Evolutionary conservation across 2,888 invertebrate species (phyloP).

Genomic region (Celastrina argiolus): DNA sequence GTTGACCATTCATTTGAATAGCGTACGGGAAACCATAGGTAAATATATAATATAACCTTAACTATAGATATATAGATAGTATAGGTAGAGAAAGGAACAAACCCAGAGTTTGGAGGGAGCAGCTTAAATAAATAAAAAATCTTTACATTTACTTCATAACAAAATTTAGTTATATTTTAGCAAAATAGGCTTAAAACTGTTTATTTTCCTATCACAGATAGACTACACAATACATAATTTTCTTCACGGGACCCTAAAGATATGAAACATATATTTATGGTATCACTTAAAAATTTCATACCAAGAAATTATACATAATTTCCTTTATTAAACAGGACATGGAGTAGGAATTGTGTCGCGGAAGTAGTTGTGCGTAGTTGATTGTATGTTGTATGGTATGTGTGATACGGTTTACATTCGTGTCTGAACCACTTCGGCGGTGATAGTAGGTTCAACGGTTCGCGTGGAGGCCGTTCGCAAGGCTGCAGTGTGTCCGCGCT

Average conservation of each 20-base stretch:
- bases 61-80: too few relatives aligned
- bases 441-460: conserved; percentile 51
- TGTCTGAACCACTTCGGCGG: conserved; percentile 33
- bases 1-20: too few relatives aligned
- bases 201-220: too few relatives aligned
- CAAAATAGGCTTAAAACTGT: too few relatives aligned
- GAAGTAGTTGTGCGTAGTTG: conserved; percentile 7
- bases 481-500: conserved; percentile 40
- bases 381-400: conserved; percentile 2
- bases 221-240: not conserved
- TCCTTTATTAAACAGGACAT: conserved; percentile 18
- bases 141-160: too few relatives aligned
- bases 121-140: too few relatives aligned
- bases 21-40: too few relatives aligned
- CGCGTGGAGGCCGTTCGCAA: conserved; percentile 55
- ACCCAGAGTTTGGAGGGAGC: too few relatives aligned
- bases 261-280: not conserved
- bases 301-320: conserved; percentile 13
- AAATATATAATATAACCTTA: too few relatives aligned
- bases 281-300: conserved; percentile 9
- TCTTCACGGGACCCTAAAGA: not conserved
- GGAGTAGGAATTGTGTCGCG: conserved; percentile 20
- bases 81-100: too few relatives aligned
- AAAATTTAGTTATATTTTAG: too few relatives aligned
- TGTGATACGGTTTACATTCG: not conserved